Percentiles rank a stretch among this genome's conserved stretches.
Evolutionary conservation across 2,797 vertebrate species (phyloP).

Genomic region (Onychomys torridus): DNA sequence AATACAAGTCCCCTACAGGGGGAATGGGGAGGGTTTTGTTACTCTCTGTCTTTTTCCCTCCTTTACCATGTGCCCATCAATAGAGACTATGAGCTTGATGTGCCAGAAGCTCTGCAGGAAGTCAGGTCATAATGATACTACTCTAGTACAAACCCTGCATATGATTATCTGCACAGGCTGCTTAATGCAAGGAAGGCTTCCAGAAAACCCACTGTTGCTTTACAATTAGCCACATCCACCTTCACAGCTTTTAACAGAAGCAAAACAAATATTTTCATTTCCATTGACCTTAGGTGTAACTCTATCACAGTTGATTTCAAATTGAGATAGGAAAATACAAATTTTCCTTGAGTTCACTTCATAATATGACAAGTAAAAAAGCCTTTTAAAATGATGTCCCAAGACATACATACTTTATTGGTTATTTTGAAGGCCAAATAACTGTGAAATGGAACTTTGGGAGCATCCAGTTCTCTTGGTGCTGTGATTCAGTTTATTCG

Average conservation of each 20-base stretch:
- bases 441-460: neutral
- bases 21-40: accelerated
- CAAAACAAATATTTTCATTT: conserved; percentile 32
- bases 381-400: neutral
- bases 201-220: neutral
- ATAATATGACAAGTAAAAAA: neutral
- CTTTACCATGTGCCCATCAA: neutral
- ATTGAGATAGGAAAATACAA: conserved; percentile 5
- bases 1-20: neutral
- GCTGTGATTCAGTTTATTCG: neutral
- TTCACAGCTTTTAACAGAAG: neutral
- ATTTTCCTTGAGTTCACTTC: neutral
- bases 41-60: neutral
- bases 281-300: conserved; percentile 8
- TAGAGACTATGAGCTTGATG: neutral
- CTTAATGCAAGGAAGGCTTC: neutral
- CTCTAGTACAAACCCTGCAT: neutral
- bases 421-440: neutral
- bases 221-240: neutral
- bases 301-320: conserved; percentile 22
- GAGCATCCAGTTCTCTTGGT: neutral
- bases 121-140: neutral
- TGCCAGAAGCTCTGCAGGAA: neutral
- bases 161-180: neutral
- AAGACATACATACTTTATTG: neutral